Conservation (phyloP, 2,888 invertebrate species). For the Aromia moschata region DNA sequence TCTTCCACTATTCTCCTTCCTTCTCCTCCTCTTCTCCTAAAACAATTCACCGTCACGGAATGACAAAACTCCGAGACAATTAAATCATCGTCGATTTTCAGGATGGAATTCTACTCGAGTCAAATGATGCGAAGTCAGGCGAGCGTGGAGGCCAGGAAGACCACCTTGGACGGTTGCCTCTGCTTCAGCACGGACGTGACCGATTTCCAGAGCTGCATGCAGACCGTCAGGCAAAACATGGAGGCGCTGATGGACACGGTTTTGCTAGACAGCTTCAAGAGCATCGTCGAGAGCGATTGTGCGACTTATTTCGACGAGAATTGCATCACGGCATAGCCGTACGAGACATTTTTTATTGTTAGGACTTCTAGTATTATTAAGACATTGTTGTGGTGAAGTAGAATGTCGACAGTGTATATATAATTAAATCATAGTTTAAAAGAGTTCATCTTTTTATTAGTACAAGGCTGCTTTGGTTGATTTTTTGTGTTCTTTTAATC, state of each 20-base stretch:
- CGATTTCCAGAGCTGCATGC: constrained; percentile 26
- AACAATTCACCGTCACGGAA: too few species aligned
- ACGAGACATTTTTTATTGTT: too few species aligned
- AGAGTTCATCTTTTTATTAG: too few species aligned
- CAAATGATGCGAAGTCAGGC: constrained; percentile 2
- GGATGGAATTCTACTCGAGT: constrained; percentile 18
- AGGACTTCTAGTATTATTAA: too few species aligned
- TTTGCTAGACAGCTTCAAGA: constrained; percentile 3
- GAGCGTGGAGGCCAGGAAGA: background rate
- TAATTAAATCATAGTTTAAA: too few species aligned
- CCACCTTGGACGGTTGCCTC: constrained; percentile 28
- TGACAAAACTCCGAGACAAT: background rate
- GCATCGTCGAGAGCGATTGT: constrained; percentile 24
- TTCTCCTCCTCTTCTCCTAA: too few species aligned
- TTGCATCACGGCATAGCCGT: too few species aligned
- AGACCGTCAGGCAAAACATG: constrained; percentile 26
- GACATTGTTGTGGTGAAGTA: too few species aligned
- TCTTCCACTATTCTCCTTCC: too few species aligned
- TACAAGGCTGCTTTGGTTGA: too few species aligned
- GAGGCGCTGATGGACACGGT: constrained; percentile 3
- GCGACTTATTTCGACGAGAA: constrained; percentile 3
- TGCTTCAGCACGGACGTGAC: constrained; percentile 17
- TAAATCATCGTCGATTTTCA: constrained; percentile 1
- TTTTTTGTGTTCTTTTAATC: too few species aligned
- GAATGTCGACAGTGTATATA: too few species aligned